A percentile compares a stretch with the other conserved stretches of the same genome.
Evolutionary conservation across 2,888 invertebrate genomes (phyloP).

Genomic region (Cynaeus angustus): DNA sequence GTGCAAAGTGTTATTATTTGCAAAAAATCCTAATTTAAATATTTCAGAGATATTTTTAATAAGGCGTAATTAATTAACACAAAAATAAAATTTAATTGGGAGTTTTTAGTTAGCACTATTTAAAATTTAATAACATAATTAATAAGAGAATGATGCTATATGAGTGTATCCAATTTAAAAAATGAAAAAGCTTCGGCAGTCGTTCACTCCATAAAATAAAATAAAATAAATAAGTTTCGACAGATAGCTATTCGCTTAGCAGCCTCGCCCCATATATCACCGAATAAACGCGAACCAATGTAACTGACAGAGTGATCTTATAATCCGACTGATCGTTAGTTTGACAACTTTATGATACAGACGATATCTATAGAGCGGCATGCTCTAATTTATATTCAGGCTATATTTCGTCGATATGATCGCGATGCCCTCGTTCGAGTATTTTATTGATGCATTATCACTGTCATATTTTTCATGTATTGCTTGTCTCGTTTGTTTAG

Average conservation of each 20-base stretch:
- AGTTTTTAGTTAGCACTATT: background rate
- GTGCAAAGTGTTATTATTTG: too few species aligned
- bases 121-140: too few species aligned
- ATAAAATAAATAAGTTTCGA: conserved; percentile 6
- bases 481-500: conserved; percentile 54
- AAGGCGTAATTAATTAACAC: background rate
- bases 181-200: too few species aligned
- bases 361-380: conserved; percentile 52
- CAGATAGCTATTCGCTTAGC: conserved; percentile 1
- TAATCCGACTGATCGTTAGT: conserved; percentile 54
- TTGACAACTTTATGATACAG: conserved; percentile 57
- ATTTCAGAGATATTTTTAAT: too few species aligned
- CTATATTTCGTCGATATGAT: conserved; percentile 52
- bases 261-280: conserved; percentile 26
- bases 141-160: too few species aligned
- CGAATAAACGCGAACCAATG: conserved; percentile 40
- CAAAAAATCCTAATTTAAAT: too few species aligned
- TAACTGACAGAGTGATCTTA: conserved; percentile 56
- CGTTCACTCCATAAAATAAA: too few species aligned
- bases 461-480: conserved; percentile 55
- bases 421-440: conserved; percentile 54
- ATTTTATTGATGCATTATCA: conserved; percentile 56
- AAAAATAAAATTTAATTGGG: conserved; percentile 12
- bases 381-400: conserved; percentile 50
- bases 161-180: too few species aligned